Evolutionary conservation across 1,140 invertebrate species (phyloP), one percentile per base, ranked within the genome.

Genomic region (Cepaea nemoralis): DNA sequence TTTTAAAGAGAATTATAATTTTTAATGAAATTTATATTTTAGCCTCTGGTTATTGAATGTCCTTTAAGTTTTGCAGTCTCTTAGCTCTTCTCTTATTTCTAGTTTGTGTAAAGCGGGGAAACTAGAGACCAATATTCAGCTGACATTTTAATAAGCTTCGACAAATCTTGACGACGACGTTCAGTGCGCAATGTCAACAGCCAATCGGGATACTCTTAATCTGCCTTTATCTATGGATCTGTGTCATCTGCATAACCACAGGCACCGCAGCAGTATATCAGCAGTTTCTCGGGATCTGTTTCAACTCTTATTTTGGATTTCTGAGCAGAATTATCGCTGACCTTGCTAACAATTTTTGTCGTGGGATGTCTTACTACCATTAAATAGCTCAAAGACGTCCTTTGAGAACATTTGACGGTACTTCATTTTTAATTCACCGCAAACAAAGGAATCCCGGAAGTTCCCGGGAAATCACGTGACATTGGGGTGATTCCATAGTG

Each of bases 171-270:
- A 35, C 94, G 91, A 22, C 91, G 93, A 94, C 79, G 81, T 86
- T 93, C 92, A 37, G 93, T 94, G 80, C 94, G 92, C 22, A 98
- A 87, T 0, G 86, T 92, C 97, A 96, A 98, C 31, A 99, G 90
- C 97, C 97, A 99, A 33, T 96, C 96, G 0, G 97, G 97, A 91
- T 99, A 99, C 89, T 98, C 97, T 77, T 92, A 93, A 89, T 98
- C 96, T 2, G 95, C 93, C 90, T 95, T 95, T 19, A 99, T 82
- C 93, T 96, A 93, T 27, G 97, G 91, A 90, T 97, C 96, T 91
- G 97, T 93, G 14, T 94, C 94, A 87, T 93, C 92, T 89, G 94
- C 94, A 45, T 93, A 92, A 77, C 96, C 94, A 90, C 98, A 97
- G 77, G 94, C 95, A 6, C 97, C 97, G 89, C 97, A 98, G n/a